Base-by-base conservation (phyloP, 2,888 invertebrate species). In the Hypselothyrea guttata region DNA sequence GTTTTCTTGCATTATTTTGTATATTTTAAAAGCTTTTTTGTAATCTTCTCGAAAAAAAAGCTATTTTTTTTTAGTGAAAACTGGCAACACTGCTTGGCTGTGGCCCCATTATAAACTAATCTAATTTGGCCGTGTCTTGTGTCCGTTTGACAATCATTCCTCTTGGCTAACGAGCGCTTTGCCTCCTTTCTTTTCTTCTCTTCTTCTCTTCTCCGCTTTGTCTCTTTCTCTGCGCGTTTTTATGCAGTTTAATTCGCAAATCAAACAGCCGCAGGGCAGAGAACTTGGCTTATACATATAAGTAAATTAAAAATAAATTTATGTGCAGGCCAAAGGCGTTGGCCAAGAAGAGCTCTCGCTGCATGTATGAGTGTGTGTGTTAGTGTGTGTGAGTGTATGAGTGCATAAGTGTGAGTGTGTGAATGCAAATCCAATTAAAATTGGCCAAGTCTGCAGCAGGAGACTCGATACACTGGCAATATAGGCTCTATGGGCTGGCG, bases 221-320 rank as follows among this genome's bases (percentile, higher is more conserved):
- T 34, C 34, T 34, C 11, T 7, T 28, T 34, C 9, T 37, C 12
- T 28, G 31, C 8, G n/a, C 18, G 63, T 41, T 59, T 59, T 71
- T 66, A 59, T 53, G 55, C 68, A 61, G 75, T 82, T 84, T 84
- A 81, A 81, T 81, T 81, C 79, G 78, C 83, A 81, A 81, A 81
- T 84, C 79, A 81, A 81, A 81, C 84, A 81, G 68, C 79, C 84
- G 75, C 60, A 65, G 79, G 79, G 82, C 84, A 82, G 58, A 33
- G 54, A 70, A 78, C 71, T 82, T 69, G 60, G 79, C 84, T n/a
- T n/a, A n/a, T n/a, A 79, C 74, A 74, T 65, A 70, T 79, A 84
- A 84, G 84, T 82, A 84, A 81, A 81, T 82, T 84, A 81, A 81
- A 81, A 81, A 84, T 78, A 82, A 81, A 81, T 84, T 81, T 81